Evolutionary conservation across 2,797 vertebrate species (phyloP), one percentile per base, ranked within the genome.

Genomic region (Sylvilagus floridanus): DNA sequence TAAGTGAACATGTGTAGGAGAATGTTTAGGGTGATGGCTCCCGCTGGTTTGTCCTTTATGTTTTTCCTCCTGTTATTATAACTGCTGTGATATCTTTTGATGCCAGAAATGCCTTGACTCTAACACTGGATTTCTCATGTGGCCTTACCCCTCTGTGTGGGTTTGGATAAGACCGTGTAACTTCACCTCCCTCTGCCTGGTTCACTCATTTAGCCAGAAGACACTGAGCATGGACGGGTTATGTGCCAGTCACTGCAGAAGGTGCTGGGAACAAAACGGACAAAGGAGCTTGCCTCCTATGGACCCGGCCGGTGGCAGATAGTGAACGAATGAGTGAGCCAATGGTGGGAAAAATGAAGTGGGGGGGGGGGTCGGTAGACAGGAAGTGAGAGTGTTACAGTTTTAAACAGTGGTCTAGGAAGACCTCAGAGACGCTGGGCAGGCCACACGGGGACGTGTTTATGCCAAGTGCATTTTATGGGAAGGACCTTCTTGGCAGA

Each of bases 51-150:
- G 81, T 75, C 60, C 57, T 54, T 78, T 62, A 85, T 30, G 17
- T 86, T 72, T 94, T 93, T 93, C 37, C 60, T 92, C n/a, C 87
- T 90, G 77, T 85, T 95, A 21, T 86, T 93, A 63, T 54, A 54
- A 57, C 76, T 93, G 32, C 82, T 79, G 0, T 72, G 57, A 50
- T 91, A 26, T 85, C 37, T 95, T 78, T 52, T 62, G 94, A 12
- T 26, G 24, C 28, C 71, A 69, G 35, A 83, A 90, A 68, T 73
- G 72, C 78, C 92, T 91, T 90, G 60, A 78, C 28, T 72, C 84
- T 84, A 76, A 65, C 78, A n/a, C 90, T 87, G 83, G 47, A 54
- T 92, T 90, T 92, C 85, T 94, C 28, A 50, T 54, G 83, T 93
- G 92, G 22, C 60, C 73, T 50, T 88, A 84, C 26, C 32, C 91